Conservation (phyloP, 2,888 invertebrate genomes). For the Leptinotarsa juncta region DNA sequence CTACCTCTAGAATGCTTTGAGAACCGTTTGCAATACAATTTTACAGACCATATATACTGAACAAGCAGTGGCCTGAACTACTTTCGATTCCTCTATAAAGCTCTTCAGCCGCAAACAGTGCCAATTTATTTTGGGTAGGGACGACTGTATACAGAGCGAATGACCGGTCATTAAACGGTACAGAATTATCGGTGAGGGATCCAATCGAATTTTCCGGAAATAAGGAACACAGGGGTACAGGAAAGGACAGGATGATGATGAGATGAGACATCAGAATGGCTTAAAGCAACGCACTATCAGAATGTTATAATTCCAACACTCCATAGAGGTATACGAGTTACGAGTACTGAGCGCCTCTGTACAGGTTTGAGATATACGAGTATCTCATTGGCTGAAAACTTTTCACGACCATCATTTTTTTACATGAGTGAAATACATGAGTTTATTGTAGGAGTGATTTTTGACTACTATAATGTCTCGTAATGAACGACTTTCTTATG, state of each 20-base stretch:
- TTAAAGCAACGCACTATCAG: background rate
- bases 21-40: conserved; percentile 16
- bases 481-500: too few species aligned
- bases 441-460: too few species aligned
- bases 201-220: conserved; percentile 36
- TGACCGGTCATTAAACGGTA: conserved; percentile 44
- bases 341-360: too few species aligned
- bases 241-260: conserved; percentile 19
- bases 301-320: too few species aligned
- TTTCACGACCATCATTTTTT: too few species aligned
- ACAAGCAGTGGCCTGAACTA: conserved; percentile 28
- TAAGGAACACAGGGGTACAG: conserved; percentile 32
- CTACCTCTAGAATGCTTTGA: conserved; percentile 3
- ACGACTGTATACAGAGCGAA: conserved; percentile 41
- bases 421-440: too few species aligned
- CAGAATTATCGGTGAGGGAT: conserved; percentile 40
- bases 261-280: background rate
- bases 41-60: conserved; percentile 16
- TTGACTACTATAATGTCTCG: too few species aligned
- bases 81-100: conserved; percentile 49
- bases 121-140: conserved; percentile 51
- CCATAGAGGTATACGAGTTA: too few species aligned
- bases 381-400: too few species aligned
- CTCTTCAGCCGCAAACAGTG: conserved; percentile 50
- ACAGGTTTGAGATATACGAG: too few species aligned